These are phyloP conservation scores for Rhaphigaster nebulosa DNA, from an alignment of 2,888 invertebrate genomes.

Conservation along the genomic window DNA sequence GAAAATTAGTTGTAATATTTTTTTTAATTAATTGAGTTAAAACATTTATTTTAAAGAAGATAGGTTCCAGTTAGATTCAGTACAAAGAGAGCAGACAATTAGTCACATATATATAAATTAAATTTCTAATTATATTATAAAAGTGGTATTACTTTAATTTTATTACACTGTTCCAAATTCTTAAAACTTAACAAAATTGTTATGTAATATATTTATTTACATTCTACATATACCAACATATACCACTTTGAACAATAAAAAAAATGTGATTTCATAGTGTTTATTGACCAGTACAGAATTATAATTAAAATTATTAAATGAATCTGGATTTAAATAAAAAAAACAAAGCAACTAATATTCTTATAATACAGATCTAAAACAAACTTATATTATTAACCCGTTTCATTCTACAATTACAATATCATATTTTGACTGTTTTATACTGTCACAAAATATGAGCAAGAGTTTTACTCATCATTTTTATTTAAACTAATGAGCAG, in stretches of 20 bases:
- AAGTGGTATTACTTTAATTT: not conserved
- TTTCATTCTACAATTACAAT: conserved; percentile 41
- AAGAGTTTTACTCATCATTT: conserved; percentile 33
- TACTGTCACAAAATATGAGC: conserved; percentile 23
- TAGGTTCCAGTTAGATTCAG: not conserved
- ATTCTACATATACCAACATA: not conserved
- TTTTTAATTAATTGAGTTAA: not conserved
- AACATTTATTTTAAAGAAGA: conserved; percentile 6
- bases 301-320: not conserved
- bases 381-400: conserved; percentile 38
- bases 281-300: not conserved
- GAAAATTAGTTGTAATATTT: not conserved
- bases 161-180: not conserved
- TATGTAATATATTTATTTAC: not conserved
- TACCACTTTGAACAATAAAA: not conserved
- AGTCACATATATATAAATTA: not conserved
- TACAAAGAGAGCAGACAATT: not conserved
- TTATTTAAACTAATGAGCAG: conserved; percentile 28
- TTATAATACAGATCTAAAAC: conserved; percentile 10
- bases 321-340: not conserved
- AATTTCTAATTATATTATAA: not conserved
- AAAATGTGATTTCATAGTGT: not conserved
- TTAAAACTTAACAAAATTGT: not conserved
- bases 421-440: conserved; percentile 37
- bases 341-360: not conserved